phyloP scores from a whole-genome alignment of 2,113 vertebrate species.

The Lepidothrix coronata region DNA sequence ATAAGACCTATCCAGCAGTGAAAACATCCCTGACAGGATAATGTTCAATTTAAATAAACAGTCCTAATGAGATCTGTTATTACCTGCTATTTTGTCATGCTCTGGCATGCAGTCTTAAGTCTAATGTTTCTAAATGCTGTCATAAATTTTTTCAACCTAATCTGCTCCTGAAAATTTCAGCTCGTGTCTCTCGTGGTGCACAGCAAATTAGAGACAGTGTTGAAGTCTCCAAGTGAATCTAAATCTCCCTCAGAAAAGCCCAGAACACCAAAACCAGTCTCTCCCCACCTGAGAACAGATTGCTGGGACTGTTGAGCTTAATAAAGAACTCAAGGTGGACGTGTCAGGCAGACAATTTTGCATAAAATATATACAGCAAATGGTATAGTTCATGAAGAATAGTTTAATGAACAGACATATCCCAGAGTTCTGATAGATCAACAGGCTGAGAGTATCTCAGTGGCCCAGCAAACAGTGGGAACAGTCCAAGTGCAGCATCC shows the following conservation, averaged over 20 bases:
- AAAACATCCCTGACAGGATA: constrained; percentile 72
- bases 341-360: not conserved
- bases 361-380: not conserved
- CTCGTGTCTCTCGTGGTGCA: constrained; percentile 40
- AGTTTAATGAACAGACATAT: not conserved
- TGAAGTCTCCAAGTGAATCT: constrained; percentile 26
- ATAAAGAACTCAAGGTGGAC: not conserved
- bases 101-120: constrained; percentile 61
- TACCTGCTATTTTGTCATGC: constrained; percentile 70
- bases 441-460: not conserved
- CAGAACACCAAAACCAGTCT: not conserved
- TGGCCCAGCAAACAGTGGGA: not conserved
- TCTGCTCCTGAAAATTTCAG: constrained; percentile 66
- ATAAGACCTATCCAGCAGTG: constrained; percentile 39
- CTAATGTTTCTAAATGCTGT: constrained; percentile 64
- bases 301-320: not conserved
- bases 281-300: not conserved
- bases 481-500: not conserved
- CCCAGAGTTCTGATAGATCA: not conserved
- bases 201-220: not conserved
- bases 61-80: constrained; percentile 75
- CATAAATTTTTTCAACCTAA: constrained; percentile 72
- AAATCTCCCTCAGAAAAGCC: not conserved
- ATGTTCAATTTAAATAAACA: constrained; percentile 77
- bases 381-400: not conserved